These are phyloP conservation scores for Lathamus discolor DNA, from an alignment of 2,113 vertebrate genomes.

Conservation along the genomic window DNA sequence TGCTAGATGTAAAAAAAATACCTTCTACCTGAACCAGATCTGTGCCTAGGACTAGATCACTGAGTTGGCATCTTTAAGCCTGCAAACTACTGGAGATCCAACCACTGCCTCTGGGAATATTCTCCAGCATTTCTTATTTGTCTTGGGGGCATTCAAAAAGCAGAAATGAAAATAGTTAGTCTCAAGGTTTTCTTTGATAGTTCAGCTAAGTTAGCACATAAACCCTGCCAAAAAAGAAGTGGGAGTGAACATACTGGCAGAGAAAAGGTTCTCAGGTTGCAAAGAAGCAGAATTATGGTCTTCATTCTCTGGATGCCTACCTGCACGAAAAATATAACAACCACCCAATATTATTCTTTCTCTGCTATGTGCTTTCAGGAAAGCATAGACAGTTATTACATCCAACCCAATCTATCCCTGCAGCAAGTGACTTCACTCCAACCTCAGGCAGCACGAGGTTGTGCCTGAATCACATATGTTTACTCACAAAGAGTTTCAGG, in stretches of 20 bases:
- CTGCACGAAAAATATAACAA: not conserved
- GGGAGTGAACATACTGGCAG: not conserved
- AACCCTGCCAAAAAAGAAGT: not conserved
- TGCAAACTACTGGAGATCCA: not conserved
- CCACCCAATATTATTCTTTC: not conserved
- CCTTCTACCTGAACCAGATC: not conserved
- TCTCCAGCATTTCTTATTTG: not conserved
- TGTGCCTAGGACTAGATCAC: not conserved
- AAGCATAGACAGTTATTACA: not conserved
- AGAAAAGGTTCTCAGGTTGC: constrained; percentile 34
- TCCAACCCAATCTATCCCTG: not conserved
- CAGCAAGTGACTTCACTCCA: not conserved
- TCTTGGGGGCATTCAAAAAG: not conserved
- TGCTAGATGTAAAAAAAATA: not conserved
- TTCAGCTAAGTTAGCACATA: not conserved
- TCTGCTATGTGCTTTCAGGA: not conserved
- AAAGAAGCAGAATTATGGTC: constrained; percentile 40
- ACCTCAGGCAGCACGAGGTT: not conserved
- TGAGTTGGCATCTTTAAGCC: not conserved
- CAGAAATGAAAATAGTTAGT: not conserved
- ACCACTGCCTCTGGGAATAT: not conserved
- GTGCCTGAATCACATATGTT: not conserved
- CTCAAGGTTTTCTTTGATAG: not conserved
- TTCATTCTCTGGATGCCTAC: constrained; percentile 34
- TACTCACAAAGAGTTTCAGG: not conserved